A percentile compares a stretch with the other conserved stretches of the same genome.
These are phyloP conservation scores for Smittia aterrima DNA, from an alignment of 2,888 invertebrate genomes.

Conservation along the genomic window DNA sequence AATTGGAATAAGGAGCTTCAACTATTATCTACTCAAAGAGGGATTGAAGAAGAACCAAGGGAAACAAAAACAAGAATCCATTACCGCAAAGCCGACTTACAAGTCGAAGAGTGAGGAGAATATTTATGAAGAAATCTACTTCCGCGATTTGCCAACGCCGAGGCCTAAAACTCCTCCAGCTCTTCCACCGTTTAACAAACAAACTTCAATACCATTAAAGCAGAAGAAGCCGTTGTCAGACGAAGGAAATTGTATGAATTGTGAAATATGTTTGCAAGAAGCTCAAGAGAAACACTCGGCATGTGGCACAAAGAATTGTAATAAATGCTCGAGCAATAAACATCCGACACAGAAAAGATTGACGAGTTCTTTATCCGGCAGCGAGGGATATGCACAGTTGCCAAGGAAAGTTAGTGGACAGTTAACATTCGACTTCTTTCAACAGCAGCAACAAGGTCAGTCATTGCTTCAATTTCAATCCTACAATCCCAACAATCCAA, in stretches of 20 bases:
- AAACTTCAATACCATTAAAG: neutral
- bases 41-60: constrained; percentile 52
- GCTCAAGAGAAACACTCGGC: constrained; percentile 5
- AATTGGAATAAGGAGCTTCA: constrained; percentile 55
- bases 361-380: constrained; percentile 21
- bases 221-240: constrained; percentile 12
- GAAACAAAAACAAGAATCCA: constrained; percentile 47
- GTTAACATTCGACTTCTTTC: constrained; percentile 30
- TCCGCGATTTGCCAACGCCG: constrained; percentile 45
- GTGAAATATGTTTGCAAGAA: constrained; percentile 38
- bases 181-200: constrained; percentile 32
- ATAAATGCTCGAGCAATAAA: constrained; percentile 13
- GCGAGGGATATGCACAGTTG: constrained; percentile 28
- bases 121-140: constrained; percentile 54
- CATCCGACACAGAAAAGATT: neutral
- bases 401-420: neutral
- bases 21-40: constrained; percentile 54
- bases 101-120: constrained; percentile 53
- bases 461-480: constrained; percentile 54
- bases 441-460: constrained; percentile 13
- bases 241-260: constrained; percentile 32
- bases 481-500: constrained; percentile 54
- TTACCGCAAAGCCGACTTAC: constrained; percentile 44
- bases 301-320: constrained; percentile 24
- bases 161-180: constrained; percentile 26